phyloP scores from a whole-genome alignment of 2,888 invertebrate species.

The Seira ritae region DNA sequence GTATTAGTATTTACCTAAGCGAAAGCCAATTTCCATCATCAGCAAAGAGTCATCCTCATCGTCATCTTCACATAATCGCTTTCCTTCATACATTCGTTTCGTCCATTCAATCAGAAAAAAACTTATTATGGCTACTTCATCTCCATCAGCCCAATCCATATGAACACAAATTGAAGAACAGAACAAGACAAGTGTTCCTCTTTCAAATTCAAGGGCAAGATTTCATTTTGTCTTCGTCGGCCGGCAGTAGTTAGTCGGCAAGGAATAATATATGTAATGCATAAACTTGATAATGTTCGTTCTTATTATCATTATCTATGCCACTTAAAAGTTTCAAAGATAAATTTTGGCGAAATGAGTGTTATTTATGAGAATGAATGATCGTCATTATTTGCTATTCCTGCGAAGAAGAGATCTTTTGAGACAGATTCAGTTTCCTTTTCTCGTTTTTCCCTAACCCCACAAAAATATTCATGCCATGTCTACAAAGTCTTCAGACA shows the following conservation, averaged over 20 bases:
- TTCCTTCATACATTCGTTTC: constrained; percentile 13
- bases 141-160: not conserved
- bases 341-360: constrained; percentile 17
- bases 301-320: constrained; percentile 26
- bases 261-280: not conserved
- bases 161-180: not conserved
- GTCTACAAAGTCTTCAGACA: not conserved
- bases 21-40: constrained; percentile 7
- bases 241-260: not conserved
- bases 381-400: constrained; percentile 30
- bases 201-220: constrained; percentile 19
- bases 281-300: constrained; percentile 4
- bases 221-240: not conserved
- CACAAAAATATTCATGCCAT: constrained; percentile 17
- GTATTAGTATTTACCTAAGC: not conserved
- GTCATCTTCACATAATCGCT: not conserved
- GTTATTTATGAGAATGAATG: constrained; percentile 31
- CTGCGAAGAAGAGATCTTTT: constrained; percentile 23
- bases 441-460: constrained; percentile 1
- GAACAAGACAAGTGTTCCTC: not conserved
- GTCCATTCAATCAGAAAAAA: constrained; percentile 6
- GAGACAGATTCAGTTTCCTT: constrained; percentile 49
- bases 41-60: not conserved
- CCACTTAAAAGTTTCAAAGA: constrained; percentile 21
- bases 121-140: not conserved